Percentiles rank a stretch among this genome's conserved stretches.
Evolutionary conservation across 2,113 vertebrate species (phyloP).

Genomic region (Ahaetulla prasina): DNA sequence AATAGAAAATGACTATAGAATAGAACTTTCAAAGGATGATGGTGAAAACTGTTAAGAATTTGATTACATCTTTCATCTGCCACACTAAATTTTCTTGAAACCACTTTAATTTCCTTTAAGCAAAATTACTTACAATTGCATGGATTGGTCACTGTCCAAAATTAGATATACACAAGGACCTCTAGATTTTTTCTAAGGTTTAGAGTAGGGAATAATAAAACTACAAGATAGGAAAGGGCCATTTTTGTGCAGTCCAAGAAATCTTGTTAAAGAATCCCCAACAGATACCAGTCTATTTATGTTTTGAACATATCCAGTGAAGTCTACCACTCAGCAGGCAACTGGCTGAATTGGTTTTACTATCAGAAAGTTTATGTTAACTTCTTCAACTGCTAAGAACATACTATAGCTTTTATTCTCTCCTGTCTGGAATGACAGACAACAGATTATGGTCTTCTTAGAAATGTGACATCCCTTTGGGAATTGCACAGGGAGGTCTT

Average conservation of each 20-base stretch:
- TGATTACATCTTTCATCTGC: slow-evolving; percentile 4
- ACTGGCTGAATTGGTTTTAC: not conserved
- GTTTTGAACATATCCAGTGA: not conserved
- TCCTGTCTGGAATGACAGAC: not conserved
- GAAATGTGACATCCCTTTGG: not conserved
- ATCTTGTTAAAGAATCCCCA: not conserved
- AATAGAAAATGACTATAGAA: slow-evolving; percentile 39
- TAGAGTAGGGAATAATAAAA: not conserved
- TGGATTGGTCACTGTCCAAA: not conserved
- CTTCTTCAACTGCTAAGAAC: not conserved
- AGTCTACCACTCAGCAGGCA: not conserved
- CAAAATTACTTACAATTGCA: not conserved
- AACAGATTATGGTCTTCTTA: not conserved
- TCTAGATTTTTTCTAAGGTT: not conserved
- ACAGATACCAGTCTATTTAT: not conserved
- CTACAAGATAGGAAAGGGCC: not conserved
- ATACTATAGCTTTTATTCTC: not conserved
- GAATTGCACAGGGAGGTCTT: not conserved
- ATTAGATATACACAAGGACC: not conserved
- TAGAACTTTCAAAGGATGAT: not conserved
- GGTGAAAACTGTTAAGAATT: not conserved
- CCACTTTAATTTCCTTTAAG: not conserved
- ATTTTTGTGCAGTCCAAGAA: not conserved
- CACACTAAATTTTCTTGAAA: not conserved
- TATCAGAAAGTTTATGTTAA: not conserved